Percentiles rank a stretch among this genome's conserved stretches.
Evolutionary conservation across 37 sponge, comb jelly and placozoan species (phyloP).

Genomic region (Bolinopsis microptera): DNA sequence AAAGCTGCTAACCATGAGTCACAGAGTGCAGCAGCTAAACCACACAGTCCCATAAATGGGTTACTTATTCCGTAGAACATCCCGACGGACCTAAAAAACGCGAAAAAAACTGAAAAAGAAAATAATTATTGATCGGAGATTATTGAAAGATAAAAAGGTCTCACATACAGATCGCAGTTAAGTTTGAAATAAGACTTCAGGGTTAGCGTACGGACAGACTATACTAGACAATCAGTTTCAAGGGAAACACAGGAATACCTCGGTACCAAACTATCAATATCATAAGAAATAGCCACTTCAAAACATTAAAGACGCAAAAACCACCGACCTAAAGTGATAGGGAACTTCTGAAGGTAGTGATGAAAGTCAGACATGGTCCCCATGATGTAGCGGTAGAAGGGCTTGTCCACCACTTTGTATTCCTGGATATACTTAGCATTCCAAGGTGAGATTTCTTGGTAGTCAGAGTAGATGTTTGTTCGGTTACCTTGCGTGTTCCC

Average conservation of each 20-base stretch:
- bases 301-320: too few species aligned
- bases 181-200: too few species aligned
- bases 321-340: constrained; percentile 24
- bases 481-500: constrained; percentile 7
- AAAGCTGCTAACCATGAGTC: constrained; percentile 27
- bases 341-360: constrained; percentile 38
- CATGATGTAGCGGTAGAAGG: constrained; percentile 63
- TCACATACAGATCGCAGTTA: too few species aligned
- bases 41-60: constrained; percentile 28
- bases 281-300: too few species aligned
- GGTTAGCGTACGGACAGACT: too few species aligned
- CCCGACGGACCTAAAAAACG: neutral
- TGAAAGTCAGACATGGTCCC: constrained; percentile 62
- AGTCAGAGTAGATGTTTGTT: constrained; percentile 39
- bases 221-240: too few species aligned
- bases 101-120: constrained; percentile 33
- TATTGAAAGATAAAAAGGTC: too few species aligned
- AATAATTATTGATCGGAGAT: neutral
- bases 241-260: too few species aligned
- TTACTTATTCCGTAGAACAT: constrained; percentile 37
- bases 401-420: constrained; percentile 14
- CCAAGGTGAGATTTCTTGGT: constrained; percentile 46
- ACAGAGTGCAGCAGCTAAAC: neutral
- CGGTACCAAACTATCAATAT: too few species aligned
- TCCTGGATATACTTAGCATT: constrained; percentile 30